These are phyloP conservation scores for Centrocercus urophasianus DNA, from an alignment of 2,113 vertebrate species.

Conservation along the genomic window DNA sequence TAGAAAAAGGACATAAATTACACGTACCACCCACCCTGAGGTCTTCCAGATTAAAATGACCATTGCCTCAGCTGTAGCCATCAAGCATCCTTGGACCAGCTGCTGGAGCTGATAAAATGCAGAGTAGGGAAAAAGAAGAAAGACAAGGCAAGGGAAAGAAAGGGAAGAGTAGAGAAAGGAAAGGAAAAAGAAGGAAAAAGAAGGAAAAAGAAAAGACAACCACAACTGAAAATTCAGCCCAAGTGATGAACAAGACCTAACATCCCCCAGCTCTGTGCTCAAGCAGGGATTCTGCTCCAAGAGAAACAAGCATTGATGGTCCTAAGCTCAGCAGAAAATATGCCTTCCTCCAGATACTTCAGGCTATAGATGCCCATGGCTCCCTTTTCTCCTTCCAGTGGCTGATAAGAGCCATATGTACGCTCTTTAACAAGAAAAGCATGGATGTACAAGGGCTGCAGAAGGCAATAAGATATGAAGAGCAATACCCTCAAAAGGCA, in stretches of 20 bases:
- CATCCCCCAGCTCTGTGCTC: not conserved
- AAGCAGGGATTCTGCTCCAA: not conserved
- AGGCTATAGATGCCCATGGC: not conserved
- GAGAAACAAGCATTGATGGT: not conserved
- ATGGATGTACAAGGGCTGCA: not conserved
- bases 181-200: not conserved
- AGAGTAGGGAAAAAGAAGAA: not conserved
- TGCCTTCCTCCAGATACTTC: not conserved
- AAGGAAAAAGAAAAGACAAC: not conserved
- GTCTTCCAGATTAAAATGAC: not conserved
- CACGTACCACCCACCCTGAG: not conserved
- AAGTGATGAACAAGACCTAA: not conserved
- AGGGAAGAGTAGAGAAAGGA: not conserved
- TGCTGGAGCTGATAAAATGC: not conserved
- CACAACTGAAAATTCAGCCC: not conserved
- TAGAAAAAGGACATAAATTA: slow-evolving; percentile 30
- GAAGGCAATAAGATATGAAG: not conserved
- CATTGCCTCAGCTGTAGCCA: slow-evolving; percentile 44
- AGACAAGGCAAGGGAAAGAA: not conserved
- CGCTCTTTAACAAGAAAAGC: not conserved
- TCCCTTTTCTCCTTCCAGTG: fast-evolving
- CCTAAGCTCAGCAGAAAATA: fast-evolving
- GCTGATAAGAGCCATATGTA: not conserved
- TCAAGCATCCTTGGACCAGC: slow-evolving; percentile 34
- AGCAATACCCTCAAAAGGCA: fast-evolving